A percentile compares a stretch with the other conserved stretches of the same genome.
phyloP scores from a whole-genome alignment of 2,888 invertebrate species.

The Drosophila niveifrons region DNA sequence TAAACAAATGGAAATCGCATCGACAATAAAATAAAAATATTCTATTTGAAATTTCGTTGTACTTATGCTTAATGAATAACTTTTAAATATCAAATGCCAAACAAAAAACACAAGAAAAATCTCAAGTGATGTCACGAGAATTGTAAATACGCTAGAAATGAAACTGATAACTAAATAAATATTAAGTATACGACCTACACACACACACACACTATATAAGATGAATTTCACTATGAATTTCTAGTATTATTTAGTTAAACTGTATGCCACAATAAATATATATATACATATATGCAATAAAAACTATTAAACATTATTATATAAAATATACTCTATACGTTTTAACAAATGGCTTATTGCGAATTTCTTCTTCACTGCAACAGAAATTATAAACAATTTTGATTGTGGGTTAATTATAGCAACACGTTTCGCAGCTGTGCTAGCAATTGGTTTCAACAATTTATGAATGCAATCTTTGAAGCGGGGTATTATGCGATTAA shows the following conservation, averaged over 20 bases:
- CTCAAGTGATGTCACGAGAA: conserved; percentile 31
- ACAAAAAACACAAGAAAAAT: conserved; percentile 29
- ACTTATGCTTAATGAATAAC: conserved; percentile 46
- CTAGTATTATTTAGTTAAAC: conserved; percentile 59
- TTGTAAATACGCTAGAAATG: conserved; percentile 36
- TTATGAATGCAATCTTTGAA: not conserved
- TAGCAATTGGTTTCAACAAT: conserved; percentile 26
- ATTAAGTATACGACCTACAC: conserved; percentile 19
- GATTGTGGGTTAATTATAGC: conserved; percentile 16
- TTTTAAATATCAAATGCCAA: conserved; percentile 16
- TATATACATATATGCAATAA: not conserved
- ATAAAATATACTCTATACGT: not conserved
- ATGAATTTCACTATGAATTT: conserved; percentile 48
- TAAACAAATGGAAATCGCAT: conserved; percentile 58
- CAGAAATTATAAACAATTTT: conserved; percentile 12
- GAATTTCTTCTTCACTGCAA: conserved; percentile 30
- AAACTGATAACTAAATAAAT: conserved; percentile 14
- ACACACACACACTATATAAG: conserved; percentile 11
- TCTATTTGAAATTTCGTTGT: conserved; percentile 35
- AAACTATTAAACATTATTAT: conserved; percentile 2
- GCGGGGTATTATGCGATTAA: not conserved
- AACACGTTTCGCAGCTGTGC: conserved; percentile 34
- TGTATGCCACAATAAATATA: conserved; percentile 25
- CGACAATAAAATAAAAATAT: conserved; percentile 5
- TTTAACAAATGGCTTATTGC: conserved; percentile 37